Percentiles rank a stretch among this genome's conserved stretches.
phyloP scores from a whole-genome alignment of 2,888 invertebrate species.

The Sisyra terminalis region DNA sequence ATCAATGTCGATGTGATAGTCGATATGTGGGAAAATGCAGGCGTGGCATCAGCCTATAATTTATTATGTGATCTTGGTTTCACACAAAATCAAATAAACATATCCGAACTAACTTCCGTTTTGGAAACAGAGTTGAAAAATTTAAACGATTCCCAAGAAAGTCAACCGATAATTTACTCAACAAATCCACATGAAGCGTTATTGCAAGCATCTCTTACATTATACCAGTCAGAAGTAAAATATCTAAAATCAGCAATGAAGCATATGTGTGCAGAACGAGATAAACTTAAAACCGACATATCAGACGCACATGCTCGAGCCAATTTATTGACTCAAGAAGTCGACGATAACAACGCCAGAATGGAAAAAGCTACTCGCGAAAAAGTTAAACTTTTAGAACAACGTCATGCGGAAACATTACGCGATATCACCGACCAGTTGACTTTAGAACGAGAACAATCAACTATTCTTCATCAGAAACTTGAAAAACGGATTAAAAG shows the following conservation, averaged over 20 bases:
- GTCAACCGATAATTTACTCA: constrained; percentile 11
- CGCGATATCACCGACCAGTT: constrained; percentile 52
- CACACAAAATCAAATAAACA: constrained; percentile 34
- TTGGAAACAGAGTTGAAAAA: constrained; percentile 44
- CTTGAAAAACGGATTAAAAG: constrained; percentile 47
- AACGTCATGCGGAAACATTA: constrained; percentile 58
- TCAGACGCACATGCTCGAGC: constrained; percentile 70
- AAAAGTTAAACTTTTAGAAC: constrained; percentile 53
- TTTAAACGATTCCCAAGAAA: constrained; percentile 18
- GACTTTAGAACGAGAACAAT: constrained; percentile 57
- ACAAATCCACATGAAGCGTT: constrained; percentile 30
- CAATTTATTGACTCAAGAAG: constrained; percentile 68
- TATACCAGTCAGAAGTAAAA: constrained; percentile 50
- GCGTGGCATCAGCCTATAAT: constrained; percentile 43
- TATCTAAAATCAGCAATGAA: constrained; percentile 41
- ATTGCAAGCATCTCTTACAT: constrained; percentile 44
- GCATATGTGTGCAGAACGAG: constrained; percentile 57
- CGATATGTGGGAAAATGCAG: constrained; percentile 57
- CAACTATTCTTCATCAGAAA: constrained; percentile 35
- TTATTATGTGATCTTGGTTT: constrained; percentile 54
- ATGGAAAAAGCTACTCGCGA: constrained; percentile 62
- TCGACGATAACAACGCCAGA: constrained; percentile 75
- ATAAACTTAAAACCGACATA: constrained; percentile 64
- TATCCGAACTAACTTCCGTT: constrained; percentile 44
- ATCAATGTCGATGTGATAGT: constrained; percentile 35